Conservation (phyloP, 2,888 invertebrate species). For the Drosophila niveifrons region DNA sequence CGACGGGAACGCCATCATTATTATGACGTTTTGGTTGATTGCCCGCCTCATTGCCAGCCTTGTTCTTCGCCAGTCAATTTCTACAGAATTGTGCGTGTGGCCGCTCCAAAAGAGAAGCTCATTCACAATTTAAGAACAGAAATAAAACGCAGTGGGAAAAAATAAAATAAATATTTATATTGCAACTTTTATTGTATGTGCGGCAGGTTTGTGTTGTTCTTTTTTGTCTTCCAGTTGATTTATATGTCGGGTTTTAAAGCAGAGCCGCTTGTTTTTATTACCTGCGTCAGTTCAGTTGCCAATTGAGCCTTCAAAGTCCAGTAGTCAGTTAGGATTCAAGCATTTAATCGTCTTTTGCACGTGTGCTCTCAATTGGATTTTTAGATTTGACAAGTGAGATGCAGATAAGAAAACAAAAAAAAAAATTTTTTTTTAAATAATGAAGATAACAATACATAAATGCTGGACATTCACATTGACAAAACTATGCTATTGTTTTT, state of each 20-base stretch:
- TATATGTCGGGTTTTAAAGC: constrained; percentile 62
- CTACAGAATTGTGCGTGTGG: constrained; percentile 79
- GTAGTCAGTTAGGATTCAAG: constrained; percentile 49
- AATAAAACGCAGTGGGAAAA: constrained; percentile 4
- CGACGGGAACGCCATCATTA: constrained; percentile 80
- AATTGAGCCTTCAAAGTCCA: constrained; percentile 35
- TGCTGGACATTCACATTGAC: too few relatives aligned
- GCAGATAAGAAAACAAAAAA: too few relatives aligned
- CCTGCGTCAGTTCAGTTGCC: constrained; percentile 23
- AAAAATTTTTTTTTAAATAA: too few relatives aligned
- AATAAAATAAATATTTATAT: constrained; percentile 51
- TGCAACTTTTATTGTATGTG: constrained; percentile 70
- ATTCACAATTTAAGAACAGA: constrained; percentile 12
- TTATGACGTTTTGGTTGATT: constrained; percentile 82
- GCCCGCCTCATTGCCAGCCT: constrained; percentile 54
- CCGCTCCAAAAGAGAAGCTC: constrained; percentile 36
- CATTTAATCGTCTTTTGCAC: constrained; percentile 42
- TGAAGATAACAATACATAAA: too few relatives aligned
- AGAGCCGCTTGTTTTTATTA: constrained; percentile 69
- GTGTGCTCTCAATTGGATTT: constrained; percentile 25
- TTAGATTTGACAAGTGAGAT: neutral
- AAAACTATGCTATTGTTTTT: too few relatives aligned
- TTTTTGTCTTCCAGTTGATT: constrained; percentile 62
- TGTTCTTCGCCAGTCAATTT: constrained; percentile 60
- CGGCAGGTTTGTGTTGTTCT: constrained; percentile 29